Evolutionary conservation across 2,888 invertebrate genomes (phyloP), one percentile per base, ranked within the genome.

Genomic region (Rhyacophila evoluta): DNA sequence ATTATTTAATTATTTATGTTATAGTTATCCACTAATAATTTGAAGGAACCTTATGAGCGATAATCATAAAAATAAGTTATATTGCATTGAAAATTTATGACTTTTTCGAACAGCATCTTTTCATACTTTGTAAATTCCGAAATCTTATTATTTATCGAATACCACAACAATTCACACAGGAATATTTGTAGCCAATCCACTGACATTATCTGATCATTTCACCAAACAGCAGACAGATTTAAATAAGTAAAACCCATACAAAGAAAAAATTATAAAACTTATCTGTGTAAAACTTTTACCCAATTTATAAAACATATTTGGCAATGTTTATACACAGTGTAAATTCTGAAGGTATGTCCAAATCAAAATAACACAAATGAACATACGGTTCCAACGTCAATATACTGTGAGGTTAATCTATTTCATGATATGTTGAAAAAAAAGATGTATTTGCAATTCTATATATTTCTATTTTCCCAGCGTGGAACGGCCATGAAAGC

Each of bases 41-140:
- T n/a, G n/a, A 55, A 55, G 55, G 55, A 55, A 55, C 55, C 55
- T 55, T 55, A 55, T 10, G 55, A 55, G 55, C 19, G 55, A 55
- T 19, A 55, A 55, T 55, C 55, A 55, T 55, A 55, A 55, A 55
- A 55, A 55, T 55, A 55, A 55, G 55, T 55, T 55, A 55, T 55
- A 55, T 55, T 55, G 55, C 55, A 55, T 25, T 55, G 19, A 55
- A 25, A 8, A 38, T 55, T 55, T 55, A 19, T 55, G 19, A 41
- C 15, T 55, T 55, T 55, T 15, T 55, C 55, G 55, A n/a, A 19
- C 25, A 41, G 6, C 8, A 5, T 19, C 55, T 19, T 25, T 8
- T 19, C 10, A 55, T 19, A 19, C 15, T 55, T 55, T 55, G 55
- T 55, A 55, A 15, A 55, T 19, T 55, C 25, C 19, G 25, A 8